Base-by-base conservation (phyloP, 2,113 vertebrate genomes). In the Chaenocephalus aceratus region DNA sequence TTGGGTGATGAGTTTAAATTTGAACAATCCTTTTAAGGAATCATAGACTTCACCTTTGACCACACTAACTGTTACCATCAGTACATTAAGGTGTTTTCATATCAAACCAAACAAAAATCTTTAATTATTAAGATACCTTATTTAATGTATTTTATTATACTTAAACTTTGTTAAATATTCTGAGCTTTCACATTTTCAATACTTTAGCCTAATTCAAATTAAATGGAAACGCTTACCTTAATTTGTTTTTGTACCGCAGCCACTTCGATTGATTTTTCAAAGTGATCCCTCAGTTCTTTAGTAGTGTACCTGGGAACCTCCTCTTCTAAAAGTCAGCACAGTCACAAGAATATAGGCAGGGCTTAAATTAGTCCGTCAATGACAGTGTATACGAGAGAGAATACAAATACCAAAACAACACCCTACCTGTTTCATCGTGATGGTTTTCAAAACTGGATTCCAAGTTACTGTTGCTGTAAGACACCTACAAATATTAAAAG, bases 181-280 rank as follows among this genome's bases (percentile, higher is more conserved):
- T 36, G 26, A n/a, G 1, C 5, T 6, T 21, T 54, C 12, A 46
- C 62, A n/a, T 56, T n/a, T 61, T 7, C 14, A 65, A 75, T 59
- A 26, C 3, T 77, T n/a, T 30, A 59, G 7, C 3, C 36, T 23
- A n/a, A 41, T 14, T 74, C 3, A 68, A 51, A 2, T 44, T 10
- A 67, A 62, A 45, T 41, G 2, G 12, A 73, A 57, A 75, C n/a
- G 2, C 79, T 87, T 94, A 99, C 98, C 96, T 97, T 99, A 54
- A 96, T 89, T 88, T 95, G 93, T 90, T 97, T 99, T 75, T 94
- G 91, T 83, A 96, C 77, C 21, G 89, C 82, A 49, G 91, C 88
- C 87, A 95, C 96, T 75, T 97, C 97, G 84, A 95, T 94, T 84
- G 96, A 94, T 93, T 93, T 97, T 91, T 99, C 98, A 95, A 97